Evolutionary conservation across 2,113 vertebrate genomes (phyloP).

Genomic region (Strix uralensis): DNA sequence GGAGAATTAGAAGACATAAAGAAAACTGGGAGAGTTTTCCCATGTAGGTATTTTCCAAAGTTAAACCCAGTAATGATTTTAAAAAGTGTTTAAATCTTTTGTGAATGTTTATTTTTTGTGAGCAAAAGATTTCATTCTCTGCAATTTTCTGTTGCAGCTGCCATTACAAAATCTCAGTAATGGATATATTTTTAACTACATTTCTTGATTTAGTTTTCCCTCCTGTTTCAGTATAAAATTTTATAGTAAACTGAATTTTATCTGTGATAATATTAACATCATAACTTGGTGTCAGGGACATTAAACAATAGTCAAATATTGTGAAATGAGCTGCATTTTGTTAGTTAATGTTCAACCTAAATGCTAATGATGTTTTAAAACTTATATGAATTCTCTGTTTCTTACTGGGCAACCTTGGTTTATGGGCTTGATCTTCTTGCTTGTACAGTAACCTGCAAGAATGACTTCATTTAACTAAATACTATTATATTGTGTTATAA

Average conservation of each 20-base stretch:
- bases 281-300: background rate
- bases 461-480: background rate
- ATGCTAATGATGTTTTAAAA: background rate
- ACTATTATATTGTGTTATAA: background rate
- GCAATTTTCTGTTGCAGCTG: background rate
- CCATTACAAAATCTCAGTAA: background rate
- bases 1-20: background rate
- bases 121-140: background rate
- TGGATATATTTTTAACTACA: background rate
- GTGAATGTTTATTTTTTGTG: background rate
- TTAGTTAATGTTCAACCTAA: background rate
- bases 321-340: background rate
- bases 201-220: background rate
- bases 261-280: background rate
- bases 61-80: background rate
- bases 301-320: background rate
- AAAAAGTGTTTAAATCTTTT: background rate
- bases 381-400: background rate
- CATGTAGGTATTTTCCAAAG: background rate
- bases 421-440: background rate
- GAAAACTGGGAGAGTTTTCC: rapidly evolving
- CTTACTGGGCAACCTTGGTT: background rate
- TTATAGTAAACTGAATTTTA: background rate
- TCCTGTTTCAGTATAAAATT: background rate
- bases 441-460: background rate